Evolutionary conservation across 2,797 vertebrate species (phyloP), one percentile per base, ranked within the genome.

Genomic region (Eptatretus atami): DNA sequence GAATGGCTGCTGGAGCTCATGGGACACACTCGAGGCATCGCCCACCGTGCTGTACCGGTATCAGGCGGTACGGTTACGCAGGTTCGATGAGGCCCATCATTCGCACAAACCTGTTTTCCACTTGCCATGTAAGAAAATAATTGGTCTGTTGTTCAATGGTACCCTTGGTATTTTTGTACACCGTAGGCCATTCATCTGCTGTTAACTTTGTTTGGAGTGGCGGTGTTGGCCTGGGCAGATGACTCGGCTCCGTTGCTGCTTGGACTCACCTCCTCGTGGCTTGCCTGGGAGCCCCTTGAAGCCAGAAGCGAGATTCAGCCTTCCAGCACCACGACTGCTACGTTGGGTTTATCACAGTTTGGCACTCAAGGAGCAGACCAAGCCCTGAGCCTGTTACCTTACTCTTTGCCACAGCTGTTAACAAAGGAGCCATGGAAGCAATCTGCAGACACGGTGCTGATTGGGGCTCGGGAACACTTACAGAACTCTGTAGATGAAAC

Each of bases 1-100:
- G 79, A 92, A 64, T 98, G 90, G 88, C 77, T 95, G 12, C 74
- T 94, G 70, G 80, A 94, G 69, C 71, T 98, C 65, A 94, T 92
- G 82, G 83, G 84, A 64, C 80, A 81, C 67, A 80, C 86, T 63
- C 76, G 81, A 69, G 92, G 81, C n/a, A 65, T 82, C 15, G 77
- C 77, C 0, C 78, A 79, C 14, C 77, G 78, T 52, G 72, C 78
- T 52, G 67, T 70, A 1, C 1, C 73, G 1, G 63, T 77, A 65
- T 52, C 73, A 19, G 77, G 74, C 64, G 69, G 70, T 63, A 63
- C 74, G 68, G 66, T 71, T 52, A 73, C 72, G 65, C 69, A 78
- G 86, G 90, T 94, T 75, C 1, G 6, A 44, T 11, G 25, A 66
- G 12, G 57, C 12, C 2, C 15, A 63, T 52, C 24, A 52, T 44